Percentiles rank a stretch among this genome's conserved stretches.
Conservation (phyloP, 2,888 invertebrate species). For the Eumacrocentrus americanus region DNA sequence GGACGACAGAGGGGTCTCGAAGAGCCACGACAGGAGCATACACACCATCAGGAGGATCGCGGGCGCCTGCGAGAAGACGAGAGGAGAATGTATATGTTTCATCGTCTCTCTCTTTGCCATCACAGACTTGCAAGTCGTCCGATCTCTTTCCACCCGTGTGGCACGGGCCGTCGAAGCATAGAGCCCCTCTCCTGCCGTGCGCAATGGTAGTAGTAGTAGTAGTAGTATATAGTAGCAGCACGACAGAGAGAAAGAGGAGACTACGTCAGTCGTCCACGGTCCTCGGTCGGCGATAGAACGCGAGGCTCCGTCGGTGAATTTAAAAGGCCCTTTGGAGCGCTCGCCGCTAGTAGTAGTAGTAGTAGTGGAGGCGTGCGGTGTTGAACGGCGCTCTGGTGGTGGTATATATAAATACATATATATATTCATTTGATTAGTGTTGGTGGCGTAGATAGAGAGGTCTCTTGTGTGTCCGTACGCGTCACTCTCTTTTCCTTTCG, state of each 20-base stretch:
- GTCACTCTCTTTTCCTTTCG: slow-evolving; percentile 16
- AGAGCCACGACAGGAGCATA: slow-evolving; percentile 4
- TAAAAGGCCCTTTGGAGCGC: no score
- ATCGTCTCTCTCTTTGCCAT: slow-evolving; percentile 1
- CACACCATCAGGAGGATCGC: neutral
- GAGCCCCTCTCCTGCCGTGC: slow-evolving; percentile 32
- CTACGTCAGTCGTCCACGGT: slow-evolving; percentile 50
- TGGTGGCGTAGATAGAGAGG: no score
- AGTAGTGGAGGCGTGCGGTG: no score
- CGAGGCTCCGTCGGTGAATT: slow-evolving; percentile 29
- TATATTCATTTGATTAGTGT: slow-evolving; percentile 16
- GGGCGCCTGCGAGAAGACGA: neutral
- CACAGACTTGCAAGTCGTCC: slow-evolving; percentile 20
- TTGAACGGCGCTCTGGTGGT: no score
- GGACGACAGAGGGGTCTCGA: slow-evolving; percentile 6
- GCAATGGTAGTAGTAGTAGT: no score
- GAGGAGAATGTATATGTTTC: neutral
- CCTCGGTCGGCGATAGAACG: slow-evolving; percentile 45
- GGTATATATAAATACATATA: no score
- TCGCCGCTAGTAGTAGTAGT: no score
- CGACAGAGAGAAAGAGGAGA: slow-evolving; percentile 28
- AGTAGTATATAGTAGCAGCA: slow-evolving; percentile 1
- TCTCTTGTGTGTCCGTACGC: neutral
- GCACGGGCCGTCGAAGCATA: slow-evolving; percentile 35
- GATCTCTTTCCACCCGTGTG: slow-evolving; percentile 26